Evolutionary conservation across 2,888 invertebrate species (phyloP).

Genomic region (Ischnus inquisitorius): DNA sequence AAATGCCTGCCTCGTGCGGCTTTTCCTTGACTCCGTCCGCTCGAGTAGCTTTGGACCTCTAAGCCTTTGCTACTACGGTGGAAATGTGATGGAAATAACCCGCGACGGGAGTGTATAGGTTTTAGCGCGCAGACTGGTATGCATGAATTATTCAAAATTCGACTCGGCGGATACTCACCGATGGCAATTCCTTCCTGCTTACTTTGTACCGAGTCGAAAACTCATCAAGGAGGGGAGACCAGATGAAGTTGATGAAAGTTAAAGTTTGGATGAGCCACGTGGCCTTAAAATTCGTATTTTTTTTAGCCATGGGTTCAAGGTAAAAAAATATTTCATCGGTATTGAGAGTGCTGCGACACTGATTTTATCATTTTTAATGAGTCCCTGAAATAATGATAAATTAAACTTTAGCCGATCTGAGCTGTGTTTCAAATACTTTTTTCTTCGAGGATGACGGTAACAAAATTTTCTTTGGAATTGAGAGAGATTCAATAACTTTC

Average conservation of each 20-base stretch:
- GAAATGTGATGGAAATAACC: constrained; percentile 3
- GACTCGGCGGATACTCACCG: neutral
- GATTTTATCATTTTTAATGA: no score
- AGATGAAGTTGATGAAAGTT: neutral
- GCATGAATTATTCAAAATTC: neutral
- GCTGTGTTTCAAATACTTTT: no score
- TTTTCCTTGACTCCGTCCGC: constrained; percentile 3
- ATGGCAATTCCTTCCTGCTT: neutral
- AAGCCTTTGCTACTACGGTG: neutral
- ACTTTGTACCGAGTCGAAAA: neutral
- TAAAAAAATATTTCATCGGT: no score
- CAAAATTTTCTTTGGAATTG: no score
- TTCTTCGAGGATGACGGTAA: no score
- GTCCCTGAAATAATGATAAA: no score
- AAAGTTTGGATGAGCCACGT: neutral
- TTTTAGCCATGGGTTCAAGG: neutral
- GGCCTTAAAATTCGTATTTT: neutral
- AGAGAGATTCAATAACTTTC: no score
- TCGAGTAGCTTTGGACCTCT: neutral
- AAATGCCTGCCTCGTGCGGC: constrained; percentile 1
- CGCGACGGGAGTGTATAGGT: no score
- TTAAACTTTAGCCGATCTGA: no score
- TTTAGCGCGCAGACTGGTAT: neutral
- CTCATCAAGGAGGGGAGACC: neutral
- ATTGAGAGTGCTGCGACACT: no score